Percentiles rank a stretch among this genome's conserved stretches.
Conservation (phyloP, 2,113 vertebrate species). For the Smithornis capensis region DNA sequence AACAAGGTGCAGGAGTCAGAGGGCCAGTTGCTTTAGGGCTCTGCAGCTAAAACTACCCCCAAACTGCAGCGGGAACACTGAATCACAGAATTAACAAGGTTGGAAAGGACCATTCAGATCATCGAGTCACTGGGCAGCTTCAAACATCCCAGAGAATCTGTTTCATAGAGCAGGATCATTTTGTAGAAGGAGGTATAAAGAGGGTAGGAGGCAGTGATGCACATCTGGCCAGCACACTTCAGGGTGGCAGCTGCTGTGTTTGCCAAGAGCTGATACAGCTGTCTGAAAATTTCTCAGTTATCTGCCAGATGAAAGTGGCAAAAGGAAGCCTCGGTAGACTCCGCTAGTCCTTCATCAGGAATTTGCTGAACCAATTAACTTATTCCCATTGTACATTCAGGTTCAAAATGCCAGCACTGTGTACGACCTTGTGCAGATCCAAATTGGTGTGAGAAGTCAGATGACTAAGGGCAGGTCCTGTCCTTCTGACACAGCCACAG, state of each 20-base stretch:
- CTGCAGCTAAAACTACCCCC: neutral
- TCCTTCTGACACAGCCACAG: neutral
- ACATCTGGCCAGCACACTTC: neutral
- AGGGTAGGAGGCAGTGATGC: neutral
- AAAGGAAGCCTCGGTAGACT: neutral
- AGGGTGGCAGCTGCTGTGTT: neutral
- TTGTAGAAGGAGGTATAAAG: neutral
- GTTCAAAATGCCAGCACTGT: neutral
- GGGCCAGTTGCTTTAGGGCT: neutral
- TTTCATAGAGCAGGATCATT: neutral
- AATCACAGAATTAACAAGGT: too few species aligned
- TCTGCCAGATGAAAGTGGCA: neutral
- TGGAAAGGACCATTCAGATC: too few species aligned
- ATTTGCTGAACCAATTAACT: neutral
- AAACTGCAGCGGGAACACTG: neutral
- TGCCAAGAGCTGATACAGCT: neutral
- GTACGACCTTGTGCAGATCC: fast-evolving
- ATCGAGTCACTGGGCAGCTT: neutral
- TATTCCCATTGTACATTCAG: neutral
- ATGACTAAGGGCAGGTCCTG: fast-evolving
- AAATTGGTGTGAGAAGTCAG: neutral
- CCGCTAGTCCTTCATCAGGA: neutral
- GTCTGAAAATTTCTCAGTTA: neutral
- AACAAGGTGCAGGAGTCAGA: neutral
- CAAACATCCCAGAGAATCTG: neutral